Base-by-base conservation (phyloP, 1,140 invertebrate species). In the Drosophila quadrilineata region DNA sequence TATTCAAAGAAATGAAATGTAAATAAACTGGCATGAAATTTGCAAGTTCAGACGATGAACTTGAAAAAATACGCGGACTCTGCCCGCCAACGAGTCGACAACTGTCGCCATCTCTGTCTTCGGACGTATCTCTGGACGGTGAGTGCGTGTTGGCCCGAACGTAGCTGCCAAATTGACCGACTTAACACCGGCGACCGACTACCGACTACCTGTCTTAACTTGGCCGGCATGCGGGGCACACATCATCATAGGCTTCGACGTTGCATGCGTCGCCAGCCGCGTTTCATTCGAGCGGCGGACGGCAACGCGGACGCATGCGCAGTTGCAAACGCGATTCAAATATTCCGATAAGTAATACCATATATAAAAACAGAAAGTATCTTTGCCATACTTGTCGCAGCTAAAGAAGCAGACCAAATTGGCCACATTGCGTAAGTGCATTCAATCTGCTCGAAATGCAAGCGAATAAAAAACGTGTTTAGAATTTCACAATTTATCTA, bases 31-130 rank as follows among this genome's bases (percentile, higher is more conserved):
- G 21, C 33, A 14, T 35, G 26, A 84, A 67, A 74, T 80, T 77
- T 45, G 77, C 74, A 85, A 82, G 79, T 82, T 82, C 77, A 82
- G 19, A 45, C 56, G 60, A 60, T 82, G 73, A 84, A 82, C 77
- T 82, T 82, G 77, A 82, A 82, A 75, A 49, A 38, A 53, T 31
- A 63, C n/a, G n/a, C n/a, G n/a, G n/a, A 53, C 10, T 26, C 9
- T 36, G 29, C 46, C 57, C 66, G 22, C 63, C 17, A 52, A 46
- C 40, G 54, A 40, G 17, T 3, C 22, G 28, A 22, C 60, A 46
- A 40, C 26, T 56, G 14, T 52, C 26, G 16, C 17, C 16, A 33
- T 50, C 43, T 46, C 43, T 57, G n/a, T 43, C 6, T 46, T 1
- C 45, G 19, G 38, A 19, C 56, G 26, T 46, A 49, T 69, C 22